Evolutionary conservation across 1,140 invertebrate species (phyloP).

Genomic region (Helicoverpa zea): DNA sequence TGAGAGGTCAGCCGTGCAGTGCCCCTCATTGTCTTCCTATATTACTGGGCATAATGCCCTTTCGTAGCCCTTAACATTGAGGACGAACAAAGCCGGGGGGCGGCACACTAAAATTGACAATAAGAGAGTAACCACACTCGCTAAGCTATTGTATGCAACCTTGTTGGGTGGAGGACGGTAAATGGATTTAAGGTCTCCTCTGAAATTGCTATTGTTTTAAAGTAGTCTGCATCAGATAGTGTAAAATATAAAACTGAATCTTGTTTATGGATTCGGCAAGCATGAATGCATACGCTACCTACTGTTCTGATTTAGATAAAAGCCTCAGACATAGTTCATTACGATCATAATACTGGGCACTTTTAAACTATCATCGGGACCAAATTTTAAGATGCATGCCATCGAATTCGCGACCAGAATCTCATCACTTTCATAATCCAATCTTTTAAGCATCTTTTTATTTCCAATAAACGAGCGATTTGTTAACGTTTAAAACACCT

Average conservation of each 20-base stretch:
- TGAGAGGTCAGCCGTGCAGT: conserved; percentile 70
- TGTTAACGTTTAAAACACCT: conserved; percentile 8
- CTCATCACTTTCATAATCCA: too few relatives aligned
- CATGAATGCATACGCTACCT: too few relatives aligned
- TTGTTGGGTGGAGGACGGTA: conserved; percentile 39
- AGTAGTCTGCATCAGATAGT: not conserved
- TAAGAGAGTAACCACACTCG: conserved; percentile 51
- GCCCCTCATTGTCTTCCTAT: conserved; percentile 71
- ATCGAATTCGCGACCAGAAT: too few relatives aligned
- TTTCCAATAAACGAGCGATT: not conserved
- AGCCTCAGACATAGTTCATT: too few relatives aligned
- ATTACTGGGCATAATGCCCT: conserved; percentile 57
- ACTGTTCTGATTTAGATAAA: too few relatives aligned
- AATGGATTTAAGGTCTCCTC: conserved; percentile 11
- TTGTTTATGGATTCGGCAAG: not conserved
- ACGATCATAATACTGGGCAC: too few relatives aligned
- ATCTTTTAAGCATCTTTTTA: too few relatives aligned
- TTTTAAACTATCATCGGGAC: too few relatives aligned
- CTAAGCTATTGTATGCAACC: conserved; percentile 59
- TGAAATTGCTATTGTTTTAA: conserved; percentile 10
- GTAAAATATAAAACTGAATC: not conserved
- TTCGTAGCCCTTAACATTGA: conserved; percentile 54
- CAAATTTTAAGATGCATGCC: too few relatives aligned
- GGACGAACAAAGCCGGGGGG: conserved; percentile 60
- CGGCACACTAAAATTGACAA: conserved; percentile 68